Base-by-base conservation (phyloP, 1,140 invertebrate genomes). In the Oreohelix idahoensis region DNA sequence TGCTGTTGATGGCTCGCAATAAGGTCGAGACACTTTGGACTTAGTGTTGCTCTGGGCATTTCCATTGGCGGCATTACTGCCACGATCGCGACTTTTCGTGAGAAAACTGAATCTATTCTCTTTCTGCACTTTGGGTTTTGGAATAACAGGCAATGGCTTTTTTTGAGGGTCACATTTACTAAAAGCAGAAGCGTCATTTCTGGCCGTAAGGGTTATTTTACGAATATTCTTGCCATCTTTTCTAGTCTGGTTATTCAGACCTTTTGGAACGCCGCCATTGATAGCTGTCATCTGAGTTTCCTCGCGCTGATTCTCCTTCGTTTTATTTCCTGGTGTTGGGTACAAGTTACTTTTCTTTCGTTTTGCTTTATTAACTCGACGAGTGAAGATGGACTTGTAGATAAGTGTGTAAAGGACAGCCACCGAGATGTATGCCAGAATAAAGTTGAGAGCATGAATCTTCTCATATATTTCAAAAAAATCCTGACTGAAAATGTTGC, bases 371-470 rank as follows among this genome's bases (percentile, higher is more conserved):
- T 83, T 84, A 51, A 84, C 86, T 13, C 86, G 51, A 4, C 83
- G 70, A 32, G 53, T 81, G 66, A 83, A 79, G 74, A 86, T 84
- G 39, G 81, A 82, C 49, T 78, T 84, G 74, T 88, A 88, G 49
- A 88, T 87, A 0, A 88, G 76, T 20, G 80, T 71, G 83, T 87
- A 87, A 23, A 88, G 76, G 23, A 87, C 63, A 17, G 75, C 70
- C 17, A 87, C 84, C 26, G 66, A 66, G 35, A 88, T 29, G 66
- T 86, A 86, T 13, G 84, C 82, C 0, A 86, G 0, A 0, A 86
- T 26, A 51, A 81, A 87, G 20, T 83, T 53, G 8, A 81, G 74
- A 1, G 84, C 83, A 79, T 85, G 79, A 17, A 88, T 69, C 13
- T 69, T 77, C n/a, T 79, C 79, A 75, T 86, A 87, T 26, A 71